These are phyloP conservation scores for Matsumyia berberina DNA, from an alignment of 2,888 invertebrate species.

Conservation along the genomic window DNA sequence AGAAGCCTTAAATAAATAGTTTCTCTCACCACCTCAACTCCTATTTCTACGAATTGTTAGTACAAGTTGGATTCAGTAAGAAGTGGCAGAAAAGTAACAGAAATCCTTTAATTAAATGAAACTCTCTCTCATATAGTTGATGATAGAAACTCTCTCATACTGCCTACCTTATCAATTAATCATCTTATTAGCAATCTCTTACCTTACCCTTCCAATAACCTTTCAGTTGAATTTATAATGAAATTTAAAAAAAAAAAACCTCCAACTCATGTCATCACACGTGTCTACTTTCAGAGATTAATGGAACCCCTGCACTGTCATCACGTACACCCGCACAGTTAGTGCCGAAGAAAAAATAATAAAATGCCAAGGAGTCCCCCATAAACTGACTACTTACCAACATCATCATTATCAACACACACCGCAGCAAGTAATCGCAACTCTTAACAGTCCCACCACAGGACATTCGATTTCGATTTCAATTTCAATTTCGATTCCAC, in stretches of 20 bases:
- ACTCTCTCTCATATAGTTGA: not conserved
- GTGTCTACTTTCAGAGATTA: slow-evolving; percentile 60
- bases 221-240: slow-evolving; percentile 10
- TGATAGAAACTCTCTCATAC: too few species aligned
- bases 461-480: slow-evolving; percentile 15
- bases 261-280: slow-evolving; percentile 35
- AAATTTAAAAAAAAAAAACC: not conserved
- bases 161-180: slow-evolving; percentile 2
- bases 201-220: not conserved
- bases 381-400: slow-evolving; percentile 24
- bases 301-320: slow-evolving; percentile 49
- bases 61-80: too few species aligned
- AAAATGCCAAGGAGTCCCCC: slow-evolving; percentile 31
- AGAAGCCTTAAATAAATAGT: too few species aligned
- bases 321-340: slow-evolving; percentile 42
- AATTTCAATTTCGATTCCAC: not conserved
- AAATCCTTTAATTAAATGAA: slow-evolving; percentile 9
- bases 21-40: too few species aligned
- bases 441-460: slow-evolving; percentile 3
- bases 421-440: slow-evolving; percentile 2
- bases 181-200: not conserved
- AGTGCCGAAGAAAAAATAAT: slow-evolving; percentile 16
- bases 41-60: too few species aligned
- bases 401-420: slow-evolving; percentile 9
- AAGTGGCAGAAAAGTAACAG: too few species aligned